phyloP scores from a whole-genome alignment of 2,797 vertebrate genomes.

The Melanotaenia parkinsoni region DNA sequence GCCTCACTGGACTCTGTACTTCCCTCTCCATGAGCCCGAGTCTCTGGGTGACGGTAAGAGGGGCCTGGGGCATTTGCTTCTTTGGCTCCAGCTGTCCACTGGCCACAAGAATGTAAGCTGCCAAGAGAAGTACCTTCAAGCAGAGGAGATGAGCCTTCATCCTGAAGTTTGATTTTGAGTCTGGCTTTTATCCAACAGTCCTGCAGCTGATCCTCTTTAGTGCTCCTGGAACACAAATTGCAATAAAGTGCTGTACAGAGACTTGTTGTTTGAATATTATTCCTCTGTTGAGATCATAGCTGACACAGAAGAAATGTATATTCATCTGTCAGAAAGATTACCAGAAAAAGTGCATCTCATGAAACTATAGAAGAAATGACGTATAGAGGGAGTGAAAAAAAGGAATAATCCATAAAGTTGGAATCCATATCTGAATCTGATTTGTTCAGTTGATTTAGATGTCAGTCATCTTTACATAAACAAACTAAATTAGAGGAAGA shows the following conservation, averaged over 20 bases:
- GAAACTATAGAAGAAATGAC: not conserved
- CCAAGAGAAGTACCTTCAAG: conserved; percentile 60
- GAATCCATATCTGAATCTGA: not conserved
- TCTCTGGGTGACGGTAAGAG: conserved; percentile 56
- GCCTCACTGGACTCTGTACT: conserved; percentile 54
- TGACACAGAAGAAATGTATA: not conserved
- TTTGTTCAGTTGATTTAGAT: not conserved
- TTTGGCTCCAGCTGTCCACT: conserved; percentile 62
- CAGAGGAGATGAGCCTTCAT: conserved; percentile 64
- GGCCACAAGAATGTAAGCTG: conserved; percentile 38
- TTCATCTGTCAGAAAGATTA: not conserved
- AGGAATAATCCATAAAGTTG: not conserved
- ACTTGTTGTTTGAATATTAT: not conserved
- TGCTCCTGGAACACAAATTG: conserved; percentile 43
- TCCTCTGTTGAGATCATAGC: not conserved
- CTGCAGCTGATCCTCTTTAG: conserved; percentile 24
- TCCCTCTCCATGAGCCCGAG: conserved; percentile 61
- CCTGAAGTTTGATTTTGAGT: conserved; percentile 25
- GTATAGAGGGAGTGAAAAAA: not conserved
- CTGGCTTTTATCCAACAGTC: conserved; percentile 32
- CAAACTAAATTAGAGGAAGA: not conserved
- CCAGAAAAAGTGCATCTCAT: not conserved
- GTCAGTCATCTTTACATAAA: not conserved
- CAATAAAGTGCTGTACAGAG: conserved; percentile 4
- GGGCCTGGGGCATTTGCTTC: conserved; percentile 22